These are phyloP conservation scores for Corythaeola cristata DNA, from an alignment of 2,113 vertebrate genomes.

Conservation along the genomic window DNA sequence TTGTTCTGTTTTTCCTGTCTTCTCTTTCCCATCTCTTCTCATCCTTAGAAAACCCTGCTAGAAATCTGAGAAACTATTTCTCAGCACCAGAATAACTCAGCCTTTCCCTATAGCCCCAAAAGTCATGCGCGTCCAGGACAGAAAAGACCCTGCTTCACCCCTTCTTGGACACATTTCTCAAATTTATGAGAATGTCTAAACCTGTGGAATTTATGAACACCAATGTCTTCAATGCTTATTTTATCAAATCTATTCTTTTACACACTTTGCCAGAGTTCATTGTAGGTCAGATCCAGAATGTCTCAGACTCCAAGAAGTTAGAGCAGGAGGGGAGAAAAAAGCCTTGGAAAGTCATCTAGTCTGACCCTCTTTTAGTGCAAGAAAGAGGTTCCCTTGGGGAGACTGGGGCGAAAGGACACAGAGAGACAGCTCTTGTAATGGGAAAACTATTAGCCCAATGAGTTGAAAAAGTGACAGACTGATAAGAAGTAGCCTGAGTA, in stretches of 20 bases:
- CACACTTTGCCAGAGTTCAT: neutral
- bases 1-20: neutral
- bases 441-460: conserved; percentile 50
- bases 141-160: neutral
- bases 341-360: neutral
- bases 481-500: conserved; percentile 47
- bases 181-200: neutral
- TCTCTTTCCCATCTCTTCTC: neutral
- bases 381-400: neutral
- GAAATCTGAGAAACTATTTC: neutral
- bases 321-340: neutral
- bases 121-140: neutral
- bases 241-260: neutral
- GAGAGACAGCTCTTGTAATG: neutral
- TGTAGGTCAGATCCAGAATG: neutral
- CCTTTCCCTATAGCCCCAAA: neutral
- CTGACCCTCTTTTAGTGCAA: neutral
- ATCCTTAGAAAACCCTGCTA: neutral
- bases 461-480: conserved; percentile 58
- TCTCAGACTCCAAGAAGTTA: neutral
- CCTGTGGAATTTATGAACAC: neutral
- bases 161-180: neutral
- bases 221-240: neutral
- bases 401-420: neutral
- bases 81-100: neutral